Base-by-base conservation (phyloP, 2,888 invertebrate species). In the Trilocha varians region DNA sequence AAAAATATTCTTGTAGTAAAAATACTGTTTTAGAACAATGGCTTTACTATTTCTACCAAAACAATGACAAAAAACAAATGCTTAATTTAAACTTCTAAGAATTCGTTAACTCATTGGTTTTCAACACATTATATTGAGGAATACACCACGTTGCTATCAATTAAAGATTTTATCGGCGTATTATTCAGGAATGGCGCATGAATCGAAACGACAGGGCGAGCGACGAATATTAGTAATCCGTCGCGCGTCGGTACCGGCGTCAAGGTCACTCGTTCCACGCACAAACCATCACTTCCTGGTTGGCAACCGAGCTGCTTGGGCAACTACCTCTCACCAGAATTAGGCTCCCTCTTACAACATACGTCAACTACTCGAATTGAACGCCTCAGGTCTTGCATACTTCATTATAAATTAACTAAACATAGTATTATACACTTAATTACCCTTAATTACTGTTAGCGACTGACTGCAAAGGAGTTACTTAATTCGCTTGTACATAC, bases 261-360 rank as follows among this genome's bases (percentile, higher is more conserved):
- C 78, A 82, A 83, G 83, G 82, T 79, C 77, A 74, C 53, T 78
- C 72, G 68, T 74, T 69, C 69, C 72, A 77, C 71, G 63, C 59
- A 57, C 48, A 56, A 57, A 64, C 77, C 75, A 72, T 78, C 74
- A 69, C 78, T 83, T 82, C 82, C 83, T 83, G 48, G 74, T 80
- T 72, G 73, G 72, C 72, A 71, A 76, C 65, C 67, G 52, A 45
- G 50, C 43, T 43, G 53, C 75, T 78, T 79, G 65, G 56, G 75
- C 65, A 82, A 79, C 67, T 63, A 59, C 82, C 82, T 78, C 79
- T 79, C 78, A 78, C 82, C 69, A 65, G 75, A 78, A 75, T 76
- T 71, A 74, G 77, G 71, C 69, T 63, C 69, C 62, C 56, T 57
- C 56, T 76, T 77, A 65, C 77, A 62, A 70, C 70, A 71, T 25